Base-by-base conservation (phyloP, 2,888 invertebrate species). In the Crioceris asparagi region DNA sequence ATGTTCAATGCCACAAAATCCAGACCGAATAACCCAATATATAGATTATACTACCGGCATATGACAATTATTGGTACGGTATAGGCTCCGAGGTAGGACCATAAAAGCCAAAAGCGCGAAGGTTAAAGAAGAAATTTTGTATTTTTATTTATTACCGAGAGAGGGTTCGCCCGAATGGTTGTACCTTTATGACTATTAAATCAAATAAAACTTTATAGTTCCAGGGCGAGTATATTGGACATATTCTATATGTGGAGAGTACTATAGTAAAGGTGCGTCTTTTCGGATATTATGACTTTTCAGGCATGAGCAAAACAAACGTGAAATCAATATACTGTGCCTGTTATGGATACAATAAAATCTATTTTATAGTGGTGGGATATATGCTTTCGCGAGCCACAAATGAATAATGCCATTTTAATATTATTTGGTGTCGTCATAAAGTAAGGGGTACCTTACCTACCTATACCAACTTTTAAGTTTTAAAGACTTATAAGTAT, bases 171-270 rank as follows among this genome's bases (percentile, higher is more conserved):
- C 42, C 45, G 46, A 47, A 50, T 46, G 47, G 42, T 37, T 43
- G 46, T 48, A 51, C 49, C 49, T 46, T 48, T 48, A 50, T 50
- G 46, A 47, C 53, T 53, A 55, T 55, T 53, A 53, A 54, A 57
- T 56, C 54, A 56, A 57, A 57, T 57, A 59, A 59, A 59, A 58
- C 49, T 60, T 59, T 60, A 60, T 57, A 53, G 56, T 50, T 52
- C 50, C 44, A 44, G 54, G 57, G 56, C 57, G 57, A 59, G 56
- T 55, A 58, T 53, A 52, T 54, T 48, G 50, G 49, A 49, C n/a
- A n/a, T n/a, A n/a, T n/a, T n/a, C 47, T 49, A 50, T 52, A 51
- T 51, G 49, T 47, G 48, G 49, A 45, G 48, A 53, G 46, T 46
- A 48, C 41, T 43, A 44, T 49, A 40, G 45, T 46, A 46, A 52